Conservation (phyloP, 2,888 invertebrate genomes). For the Bellardia pandia region DNA sequence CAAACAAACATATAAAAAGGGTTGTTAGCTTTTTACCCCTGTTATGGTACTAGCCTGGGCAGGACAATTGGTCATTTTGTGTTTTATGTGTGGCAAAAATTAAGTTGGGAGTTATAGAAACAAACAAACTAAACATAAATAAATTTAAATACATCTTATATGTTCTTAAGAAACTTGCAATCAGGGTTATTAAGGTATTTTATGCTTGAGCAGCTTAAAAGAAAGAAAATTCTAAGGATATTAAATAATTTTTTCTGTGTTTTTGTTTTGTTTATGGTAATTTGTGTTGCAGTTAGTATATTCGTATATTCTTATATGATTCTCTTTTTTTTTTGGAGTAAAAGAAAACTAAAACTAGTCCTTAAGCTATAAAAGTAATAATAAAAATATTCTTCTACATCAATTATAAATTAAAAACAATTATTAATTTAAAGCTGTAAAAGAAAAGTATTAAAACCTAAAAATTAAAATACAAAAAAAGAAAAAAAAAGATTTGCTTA, state of each 20-base stretch:
- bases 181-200: conserved; percentile 74
- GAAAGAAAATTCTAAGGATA: conserved; percentile 72
- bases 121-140: conserved; percentile 15
- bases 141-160: conserved; percentile 63
- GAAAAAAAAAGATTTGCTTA: not conserved
- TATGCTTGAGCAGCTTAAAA: conserved; percentile 73
- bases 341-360: conserved; percentile 46
- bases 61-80: conserved; percentile 68
- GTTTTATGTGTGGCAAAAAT: not conserved
- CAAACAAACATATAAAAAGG: conserved; percentile 7
- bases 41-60: conserved; percentile 17
- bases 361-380: conserved; percentile 50
- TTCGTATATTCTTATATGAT: no score
- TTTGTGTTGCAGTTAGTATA: conserved; percentile 12
- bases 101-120: not conserved
- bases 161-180: conserved; percentile 70
- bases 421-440: conserved; percentile 55
- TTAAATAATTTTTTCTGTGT: conserved; percentile 58
- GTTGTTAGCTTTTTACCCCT: conserved; percentile 17
- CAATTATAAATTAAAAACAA: conserved; percentile 71
- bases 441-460: not conserved
- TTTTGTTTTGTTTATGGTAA: conserved; percentile 25
- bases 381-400: conserved; percentile 33
- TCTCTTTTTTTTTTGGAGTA: conserved; percentile 10
- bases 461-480: conserved; percentile 21